Evolutionary conservation across 2,113 vertebrate species (phyloP).

Genomic region (Nanorana parkeri): DNA sequence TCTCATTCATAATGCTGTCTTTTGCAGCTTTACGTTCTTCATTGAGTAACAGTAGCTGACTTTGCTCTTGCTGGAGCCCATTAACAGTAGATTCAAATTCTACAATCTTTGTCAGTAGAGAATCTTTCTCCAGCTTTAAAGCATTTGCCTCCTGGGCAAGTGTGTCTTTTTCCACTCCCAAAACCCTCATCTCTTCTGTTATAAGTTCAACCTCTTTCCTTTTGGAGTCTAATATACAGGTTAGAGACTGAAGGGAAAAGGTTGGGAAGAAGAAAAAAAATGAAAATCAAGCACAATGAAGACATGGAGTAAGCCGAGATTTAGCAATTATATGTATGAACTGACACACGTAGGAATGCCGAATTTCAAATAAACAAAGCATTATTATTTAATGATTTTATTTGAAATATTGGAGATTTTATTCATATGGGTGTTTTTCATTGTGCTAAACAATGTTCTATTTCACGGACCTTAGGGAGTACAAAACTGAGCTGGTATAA

Average conservation of each 20-base stretch:
- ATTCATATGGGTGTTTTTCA: too few species aligned
- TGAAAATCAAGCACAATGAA: slow-evolving; percentile 78
- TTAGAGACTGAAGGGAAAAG: slow-evolving; percentile 89
- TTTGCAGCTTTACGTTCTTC: slow-evolving; percentile 75
- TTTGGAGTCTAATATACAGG: slow-evolving; percentile 89
- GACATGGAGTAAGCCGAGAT: slow-evolving; percentile 60
- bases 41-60: slow-evolving; percentile 71
- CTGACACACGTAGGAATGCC: slow-evolving; percentile 15
- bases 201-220: slow-evolving; percentile 86
- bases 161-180: slow-evolving; percentile 83
- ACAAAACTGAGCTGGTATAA: too few species aligned
- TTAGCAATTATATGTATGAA: slow-evolving; percentile 25
- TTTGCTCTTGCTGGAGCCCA: slow-evolving; percentile 71
- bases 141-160: slow-evolving; percentile 75
- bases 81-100: slow-evolving; percentile 74
- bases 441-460: too few species aligned
- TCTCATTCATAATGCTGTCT: slow-evolving; percentile 69
- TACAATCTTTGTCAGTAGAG: slow-evolving; percentile 74
- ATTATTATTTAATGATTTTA: too few species aligned
- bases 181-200: slow-evolving; percentile 85
- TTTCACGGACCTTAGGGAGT: too few species aligned
- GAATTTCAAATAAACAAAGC: too few species aligned
- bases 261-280: slow-evolving; percentile 75
- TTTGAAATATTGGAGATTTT: too few species aligned
- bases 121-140: slow-evolving; percentile 79